Evolutionary conservation across 2,888 invertebrate genomes (phyloP), one percentile per base, ranked within the genome.

Genomic region (Aleiodes leptofemur): DNA sequence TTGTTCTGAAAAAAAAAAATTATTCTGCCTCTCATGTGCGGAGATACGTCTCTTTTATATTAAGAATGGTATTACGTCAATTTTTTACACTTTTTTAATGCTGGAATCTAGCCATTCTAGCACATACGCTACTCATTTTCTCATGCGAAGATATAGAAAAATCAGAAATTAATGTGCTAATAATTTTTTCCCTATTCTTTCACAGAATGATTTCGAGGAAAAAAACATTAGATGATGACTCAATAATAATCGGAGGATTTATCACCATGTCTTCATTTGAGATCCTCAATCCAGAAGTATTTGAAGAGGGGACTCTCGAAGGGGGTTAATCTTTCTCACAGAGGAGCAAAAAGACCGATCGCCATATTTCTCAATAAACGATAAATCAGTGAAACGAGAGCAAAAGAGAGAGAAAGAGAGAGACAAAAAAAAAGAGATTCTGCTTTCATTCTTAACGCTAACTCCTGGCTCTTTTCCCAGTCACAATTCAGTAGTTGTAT

Each of bases 281-380:
- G n/a, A 34, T 64, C 23, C 64, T 64, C 43, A 66, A 69, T 75
- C 71, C 34, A 31, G 38, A 34, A 29, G 64, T 59, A 55, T 66
- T 70, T 51, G n/a, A 57, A 55, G 71, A 48, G 34, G 38, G 34
- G 34, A 38, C 48, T 71, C 77, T 71, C 77, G 74, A 78, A 83
- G 84, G 81, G 83, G 85, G 86, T 87, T 87, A 87, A 88, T 87
- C 86, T 86, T 81, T 80, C 53, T 64, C 64, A 43, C 81, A 76
- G 81, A 80, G 73, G 66, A 80, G 83, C 81, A 80, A 81, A 79
- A 80, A 79, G 80, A 79, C 81, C 78, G 80, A 83, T 83, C 83
- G 84, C 86, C 85, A 89, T 89, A 89, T 88, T 89, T 89, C 89
- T 89, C 88, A 89, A 89, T 89, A 89, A 89, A 88, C 88, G 82